These are phyloP conservation scores for Orientallactaga bullata DNA, from an alignment of 2,113 vertebrate species.

Conservation along the genomic window DNA sequence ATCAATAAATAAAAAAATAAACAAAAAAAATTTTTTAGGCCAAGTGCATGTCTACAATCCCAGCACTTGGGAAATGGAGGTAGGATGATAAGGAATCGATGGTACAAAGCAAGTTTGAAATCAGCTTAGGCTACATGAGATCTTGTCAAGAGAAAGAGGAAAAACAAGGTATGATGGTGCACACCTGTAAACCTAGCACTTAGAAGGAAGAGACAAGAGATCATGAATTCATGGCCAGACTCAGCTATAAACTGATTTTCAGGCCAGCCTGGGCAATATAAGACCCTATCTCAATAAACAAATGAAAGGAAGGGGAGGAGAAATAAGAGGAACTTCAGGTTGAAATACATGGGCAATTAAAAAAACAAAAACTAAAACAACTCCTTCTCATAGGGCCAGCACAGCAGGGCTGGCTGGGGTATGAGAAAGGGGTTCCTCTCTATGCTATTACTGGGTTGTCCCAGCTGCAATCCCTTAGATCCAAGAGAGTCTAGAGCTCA, in stretches of 20 bases:
- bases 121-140: neutral
- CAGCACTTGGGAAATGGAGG: neutral
- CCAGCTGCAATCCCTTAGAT: neutral
- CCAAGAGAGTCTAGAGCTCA: neutral
- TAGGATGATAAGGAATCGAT: neutral
- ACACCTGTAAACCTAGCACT: too few relatives aligned
- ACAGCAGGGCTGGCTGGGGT: rapidly evolving
- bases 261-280: too few relatives aligned
- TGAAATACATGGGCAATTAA: neutral
- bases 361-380: too few relatives aligned
- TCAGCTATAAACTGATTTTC: too few relatives aligned
- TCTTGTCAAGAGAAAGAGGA: neutral
- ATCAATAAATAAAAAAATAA: too few relatives aligned
- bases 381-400: neutral
- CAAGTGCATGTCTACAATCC: neutral
- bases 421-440: neutral
- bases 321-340: neutral
- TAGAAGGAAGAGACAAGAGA: too few relatives aligned
- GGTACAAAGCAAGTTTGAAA: neutral
- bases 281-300: too few relatives aligned
- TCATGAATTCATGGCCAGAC: too few relatives aligned
- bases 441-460: neutral
- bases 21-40: too few relatives aligned
- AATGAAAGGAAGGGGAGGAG: too few relatives aligned
- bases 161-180: too few relatives aligned